Evolutionary conservation across 2,113 vertebrate genomes (phyloP).

Genomic region (Acanthisitta chloris): DNA sequence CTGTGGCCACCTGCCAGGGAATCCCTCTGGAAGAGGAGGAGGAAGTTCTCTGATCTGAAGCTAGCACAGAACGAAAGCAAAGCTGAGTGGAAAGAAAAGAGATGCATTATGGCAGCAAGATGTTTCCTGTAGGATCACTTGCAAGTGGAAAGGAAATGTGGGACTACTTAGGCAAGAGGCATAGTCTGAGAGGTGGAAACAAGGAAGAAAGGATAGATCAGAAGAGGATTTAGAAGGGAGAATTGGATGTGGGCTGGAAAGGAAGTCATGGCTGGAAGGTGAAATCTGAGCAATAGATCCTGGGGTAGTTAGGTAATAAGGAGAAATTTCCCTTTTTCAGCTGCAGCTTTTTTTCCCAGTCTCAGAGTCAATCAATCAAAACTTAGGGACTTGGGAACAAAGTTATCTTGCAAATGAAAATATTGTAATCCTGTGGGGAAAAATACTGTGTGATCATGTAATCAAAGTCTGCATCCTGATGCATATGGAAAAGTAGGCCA

Average conservation of each 20-base stretch:
- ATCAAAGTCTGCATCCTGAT: neutral
- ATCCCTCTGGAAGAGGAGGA: neutral
- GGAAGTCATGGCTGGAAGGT: neutral
- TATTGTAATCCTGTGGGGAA: neutral
- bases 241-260: neutral
- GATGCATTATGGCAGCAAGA: neutral
- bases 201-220: neutral
- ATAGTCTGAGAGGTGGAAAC: neutral
- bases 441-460: neutral
- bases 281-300: constrained; percentile 36
- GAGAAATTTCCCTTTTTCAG: constrained; percentile 14
- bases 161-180: constrained; percentile 22
- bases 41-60: neutral
- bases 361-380: constrained; percentile 12
- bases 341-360: constrained; percentile 13
- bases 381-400: neutral
- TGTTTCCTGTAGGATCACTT: constrained; percentile 25
- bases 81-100: neutral
- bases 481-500: neutral
- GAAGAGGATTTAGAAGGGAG: constrained; percentile 20
- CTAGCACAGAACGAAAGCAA: neutral
- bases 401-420: neutral
- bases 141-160: constrained; percentile 17
- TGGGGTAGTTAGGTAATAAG: neutral
- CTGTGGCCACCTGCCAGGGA: rapidly evolving